Conservation (phyloP, 2,113 vertebrate species). For the Microtus ochrogaster region DNA sequence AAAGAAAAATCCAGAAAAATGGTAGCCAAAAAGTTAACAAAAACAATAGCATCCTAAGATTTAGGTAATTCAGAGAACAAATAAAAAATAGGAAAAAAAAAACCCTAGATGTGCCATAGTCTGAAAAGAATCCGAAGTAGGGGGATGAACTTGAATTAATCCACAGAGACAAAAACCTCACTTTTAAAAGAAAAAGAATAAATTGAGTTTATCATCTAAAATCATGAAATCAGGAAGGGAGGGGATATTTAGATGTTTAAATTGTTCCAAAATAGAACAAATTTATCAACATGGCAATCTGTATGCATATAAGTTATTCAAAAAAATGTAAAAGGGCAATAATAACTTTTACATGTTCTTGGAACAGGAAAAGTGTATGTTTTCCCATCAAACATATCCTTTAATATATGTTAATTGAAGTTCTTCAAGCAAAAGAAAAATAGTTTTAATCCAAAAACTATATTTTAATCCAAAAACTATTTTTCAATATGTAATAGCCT, state of each 20-base stretch:
- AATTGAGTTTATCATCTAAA: not conserved
- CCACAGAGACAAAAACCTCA: not conserved
- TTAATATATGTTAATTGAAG: not conserved
- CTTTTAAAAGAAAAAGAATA: not conserved
- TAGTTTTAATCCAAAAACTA: not conserved
- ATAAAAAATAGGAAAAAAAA: not conserved
- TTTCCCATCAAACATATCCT: not conserved
- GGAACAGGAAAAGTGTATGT: not conserved
- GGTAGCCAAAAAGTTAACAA: not conserved
- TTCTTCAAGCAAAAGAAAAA: constrained; percentile 25
- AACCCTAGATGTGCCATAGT: not conserved
- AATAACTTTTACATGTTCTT: not conserved
- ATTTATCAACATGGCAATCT: not conserved
- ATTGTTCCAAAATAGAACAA: not conserved
- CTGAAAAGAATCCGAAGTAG: not conserved
- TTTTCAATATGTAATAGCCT: not conserved
- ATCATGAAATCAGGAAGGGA: not conserved
- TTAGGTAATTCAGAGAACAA: not conserved
- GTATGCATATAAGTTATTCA: not conserved
- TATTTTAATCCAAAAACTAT: not conserved
- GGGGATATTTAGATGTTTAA: not conserved
- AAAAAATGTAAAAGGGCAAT: not conserved
- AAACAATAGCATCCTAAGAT: not conserved
- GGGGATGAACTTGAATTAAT: not conserved
- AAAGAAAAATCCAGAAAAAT: not conserved